phyloP scores from a whole-genome alignment of 1,140 invertebrate species.

The Drosophila orena region DNA sequence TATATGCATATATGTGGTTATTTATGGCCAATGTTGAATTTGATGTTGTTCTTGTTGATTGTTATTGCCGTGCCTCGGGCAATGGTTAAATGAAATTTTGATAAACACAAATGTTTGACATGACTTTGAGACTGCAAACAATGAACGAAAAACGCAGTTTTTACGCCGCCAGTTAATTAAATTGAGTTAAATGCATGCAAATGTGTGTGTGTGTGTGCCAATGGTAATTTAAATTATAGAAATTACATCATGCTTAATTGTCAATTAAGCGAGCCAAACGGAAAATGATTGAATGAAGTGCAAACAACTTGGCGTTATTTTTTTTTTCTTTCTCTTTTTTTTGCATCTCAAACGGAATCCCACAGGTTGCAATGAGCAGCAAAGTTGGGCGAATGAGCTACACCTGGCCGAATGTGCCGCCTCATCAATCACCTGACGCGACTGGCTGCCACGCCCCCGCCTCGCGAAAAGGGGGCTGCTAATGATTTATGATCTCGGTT shows the following conservation, averaged over 20 bases:
- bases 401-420: slow-evolving; percentile 37
- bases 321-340: slow-evolving; percentile 34
- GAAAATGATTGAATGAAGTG: slow-evolving; percentile 29
- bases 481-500: slow-evolving; percentile 72
- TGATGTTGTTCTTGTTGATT: slow-evolving; percentile 49
- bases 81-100: slow-evolving; percentile 70
- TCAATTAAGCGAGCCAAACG: slow-evolving; percentile 27
- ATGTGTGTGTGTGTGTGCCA: slow-evolving; percentile 5
- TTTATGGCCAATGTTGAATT: slow-evolving; percentile 33
- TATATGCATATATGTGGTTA: slow-evolving; percentile 24
- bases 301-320: slow-evolving; percentile 38
- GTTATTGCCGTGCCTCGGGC: slow-evolving; percentile 58
- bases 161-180: slow-evolving; percentile 35
- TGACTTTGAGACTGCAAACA: slow-evolving; percentile 56
- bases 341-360: slow-evolving; percentile 29
- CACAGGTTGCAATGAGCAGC: slow-evolving; percentile 48
- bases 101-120: slow-evolving; percentile 69
- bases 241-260: slow-evolving; percentile 50
- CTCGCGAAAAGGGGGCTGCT: slow-evolving; percentile 49
- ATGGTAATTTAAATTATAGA: slow-evolving; percentile 57
- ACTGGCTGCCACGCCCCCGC: slow-evolving; percentile 40
- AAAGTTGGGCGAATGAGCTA: background rate
- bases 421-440: slow-evolving; percentile 74
- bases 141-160: slow-evolving; percentile 18
- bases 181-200: slow-evolving; percentile 23